Conservation (phyloP, 2,113 vertebrate species). For the Laticauda laticaudata region DNA sequence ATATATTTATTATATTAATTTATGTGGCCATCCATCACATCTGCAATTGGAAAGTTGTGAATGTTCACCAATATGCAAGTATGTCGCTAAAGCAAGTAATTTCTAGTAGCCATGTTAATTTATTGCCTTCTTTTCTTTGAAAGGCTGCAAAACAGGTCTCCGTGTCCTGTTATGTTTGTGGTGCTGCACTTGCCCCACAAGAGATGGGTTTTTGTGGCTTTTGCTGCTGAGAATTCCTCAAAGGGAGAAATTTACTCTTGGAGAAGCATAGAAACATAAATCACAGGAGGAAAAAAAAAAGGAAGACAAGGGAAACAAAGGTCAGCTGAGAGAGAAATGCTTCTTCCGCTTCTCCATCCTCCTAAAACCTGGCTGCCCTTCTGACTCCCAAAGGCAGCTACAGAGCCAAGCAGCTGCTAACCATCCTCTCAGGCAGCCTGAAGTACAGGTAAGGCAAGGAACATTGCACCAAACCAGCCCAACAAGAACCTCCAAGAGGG, state of each 20-base stretch:
- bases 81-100: background rate
- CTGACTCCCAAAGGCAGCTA: background rate
- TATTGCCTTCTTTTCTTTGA: background rate
- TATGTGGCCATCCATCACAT: background rate
- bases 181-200: background rate
- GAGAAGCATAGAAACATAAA: background rate
- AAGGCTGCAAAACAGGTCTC: background rate
- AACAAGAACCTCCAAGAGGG: background rate
- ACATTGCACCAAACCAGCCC: background rate
- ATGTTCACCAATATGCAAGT: background rate
- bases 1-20: background rate
- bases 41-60: background rate
- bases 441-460: background rate
- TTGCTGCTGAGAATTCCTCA: constrained; percentile 37
- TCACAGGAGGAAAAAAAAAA: constrained; percentile 28
- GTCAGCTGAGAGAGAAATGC: background rate
- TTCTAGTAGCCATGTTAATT: no score
- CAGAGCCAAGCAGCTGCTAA: background rate
- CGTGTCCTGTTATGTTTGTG: no score
- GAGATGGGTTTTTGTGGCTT: constrained; percentile 28
- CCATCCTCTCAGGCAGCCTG: background rate
- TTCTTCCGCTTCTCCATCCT: background rate
- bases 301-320: constrained; percentile 12
- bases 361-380: background rate
- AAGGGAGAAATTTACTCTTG: constrained; percentile 34